Percentiles rank a stretch among this genome's conserved stretches.
Evolutionary conservation across 1,140 invertebrate genomes (phyloP).

Genomic region (Ericerus pela): DNA sequence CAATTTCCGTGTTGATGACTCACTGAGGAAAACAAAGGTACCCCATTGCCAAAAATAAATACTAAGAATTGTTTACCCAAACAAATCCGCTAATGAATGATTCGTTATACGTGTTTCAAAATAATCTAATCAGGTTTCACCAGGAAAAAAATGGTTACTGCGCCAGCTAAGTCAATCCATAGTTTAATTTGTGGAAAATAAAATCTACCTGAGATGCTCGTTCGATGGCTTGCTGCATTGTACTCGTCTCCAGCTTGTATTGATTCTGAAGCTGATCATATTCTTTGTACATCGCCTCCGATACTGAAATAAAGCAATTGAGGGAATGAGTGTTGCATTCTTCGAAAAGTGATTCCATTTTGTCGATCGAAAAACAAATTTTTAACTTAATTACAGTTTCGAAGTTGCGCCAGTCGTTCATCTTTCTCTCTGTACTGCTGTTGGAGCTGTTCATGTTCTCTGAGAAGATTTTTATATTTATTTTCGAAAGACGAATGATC

Average conservation of each 20-base stretch:
- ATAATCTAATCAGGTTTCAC: too few relatives aligned
- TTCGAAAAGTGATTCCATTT: neutral
- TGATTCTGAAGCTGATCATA: slow-evolving; percentile 54
- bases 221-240: slow-evolving; percentile 45
- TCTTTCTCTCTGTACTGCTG: neutral
- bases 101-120: too few relatives aligned
- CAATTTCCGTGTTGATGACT: too few relatives aligned
- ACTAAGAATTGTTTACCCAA: too few relatives aligned
- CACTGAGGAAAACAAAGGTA: too few relatives aligned
- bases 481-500: neutral
- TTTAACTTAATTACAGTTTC: neutral
- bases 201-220: slow-evolving; percentile 34
- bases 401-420: neutral
- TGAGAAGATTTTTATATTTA: neutral
- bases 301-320: slow-evolving; percentile 33
- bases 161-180: neutral
- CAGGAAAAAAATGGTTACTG: too few relatives aligned
- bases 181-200: neutral
- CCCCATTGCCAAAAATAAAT: too few relatives aligned
- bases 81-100: too few relatives aligned
- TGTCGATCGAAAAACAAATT: slow-evolving; percentile 1
- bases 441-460: neutral
- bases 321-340: neutral
- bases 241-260: slow-evolving; percentile 51
- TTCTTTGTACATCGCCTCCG: slow-evolving; percentile 51